phyloP scores from a whole-genome alignment of 2,113 vertebrate genomes.

The Columbina picui region DNA sequence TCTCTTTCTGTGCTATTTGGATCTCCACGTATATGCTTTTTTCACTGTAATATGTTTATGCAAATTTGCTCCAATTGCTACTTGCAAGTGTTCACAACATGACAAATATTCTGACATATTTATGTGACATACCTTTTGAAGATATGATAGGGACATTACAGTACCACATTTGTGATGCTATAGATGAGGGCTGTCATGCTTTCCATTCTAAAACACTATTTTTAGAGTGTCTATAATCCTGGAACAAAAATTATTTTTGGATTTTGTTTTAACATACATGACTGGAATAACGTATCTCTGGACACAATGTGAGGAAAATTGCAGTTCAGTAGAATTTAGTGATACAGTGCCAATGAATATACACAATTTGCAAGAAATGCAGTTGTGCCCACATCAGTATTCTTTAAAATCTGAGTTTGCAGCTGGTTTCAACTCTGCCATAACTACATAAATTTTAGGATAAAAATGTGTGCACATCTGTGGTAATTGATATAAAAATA shows the following conservation, averaged over 20 bases:
- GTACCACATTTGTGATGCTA: neutral
- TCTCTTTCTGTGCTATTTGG: neutral
- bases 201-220: constrained; percentile 13
- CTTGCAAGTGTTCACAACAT: constrained; percentile 51
- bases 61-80: constrained; percentile 60
- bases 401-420: neutral
- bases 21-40: neutral
- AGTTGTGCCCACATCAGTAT: neutral
- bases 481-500: neutral
- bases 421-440: neutral
- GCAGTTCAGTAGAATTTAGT: neutral
- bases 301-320: neutral
- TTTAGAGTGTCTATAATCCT: neutral
- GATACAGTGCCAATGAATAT: neutral
- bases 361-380: neutral
- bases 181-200: neutral
- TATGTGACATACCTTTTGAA: constrained; percentile 49
- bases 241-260: constrained; percentile 20
- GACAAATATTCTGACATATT: constrained; percentile 54
- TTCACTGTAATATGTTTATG: constrained; percentile 28
- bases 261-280: neutral
- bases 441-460: neutral
- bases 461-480: neutral
- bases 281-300: neutral
- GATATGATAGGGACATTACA: constrained; percentile 23